phyloP scores from a whole-genome alignment of 2,888 invertebrate genomes.

The Vannuccia rotundouncinata region DNA sequence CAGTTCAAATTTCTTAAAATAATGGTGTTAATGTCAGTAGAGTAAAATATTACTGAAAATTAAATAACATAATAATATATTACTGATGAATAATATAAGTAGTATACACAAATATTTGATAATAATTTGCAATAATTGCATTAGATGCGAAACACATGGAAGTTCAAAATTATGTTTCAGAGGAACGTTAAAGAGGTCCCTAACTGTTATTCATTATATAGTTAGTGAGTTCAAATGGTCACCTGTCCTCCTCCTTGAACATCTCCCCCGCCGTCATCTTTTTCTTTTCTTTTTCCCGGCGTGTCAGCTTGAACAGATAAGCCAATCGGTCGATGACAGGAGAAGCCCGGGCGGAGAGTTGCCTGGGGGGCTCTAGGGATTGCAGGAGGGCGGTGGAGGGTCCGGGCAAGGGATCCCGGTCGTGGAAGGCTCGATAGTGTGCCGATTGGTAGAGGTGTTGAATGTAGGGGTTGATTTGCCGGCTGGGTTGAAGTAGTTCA shows the following conservation, averaged over 20 bases:
- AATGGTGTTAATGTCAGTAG: too few relatives aligned
- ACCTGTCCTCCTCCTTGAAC: constrained; percentile 49
- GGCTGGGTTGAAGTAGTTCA: constrained; percentile 51
- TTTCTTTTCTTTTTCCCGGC: constrained; percentile 45
- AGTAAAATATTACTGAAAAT: too few relatives aligned
- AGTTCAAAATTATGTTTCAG: too few relatives aligned
- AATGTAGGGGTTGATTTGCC: constrained; percentile 54
- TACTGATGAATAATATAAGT: too few relatives aligned
- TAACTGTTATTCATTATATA: too few relatives aligned
- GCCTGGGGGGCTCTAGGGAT: constrained; percentile 49
- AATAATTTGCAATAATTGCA: too few relatives aligned
- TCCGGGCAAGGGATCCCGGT: constrained; percentile 62
- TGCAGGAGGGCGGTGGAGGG: constrained; percentile 51
- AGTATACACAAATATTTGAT: too few relatives aligned
- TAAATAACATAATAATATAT: too few relatives aligned
- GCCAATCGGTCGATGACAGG: constrained; percentile 47
- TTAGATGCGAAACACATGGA: too few relatives aligned
- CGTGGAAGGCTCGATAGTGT: constrained; percentile 61
- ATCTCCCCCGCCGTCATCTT: constrained; percentile 50
- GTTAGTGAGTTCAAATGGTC: too few relatives aligned
- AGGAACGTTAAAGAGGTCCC: too few relatives aligned
- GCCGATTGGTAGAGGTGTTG: constrained; percentile 45
- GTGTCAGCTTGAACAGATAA: constrained; percentile 47
- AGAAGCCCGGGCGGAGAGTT: constrained; percentile 45
- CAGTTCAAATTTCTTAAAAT: too few relatives aligned